Evolutionary conservation across 2,888 invertebrate species (phyloP).

Genomic region (Epistrophe grossulariae): DNA sequence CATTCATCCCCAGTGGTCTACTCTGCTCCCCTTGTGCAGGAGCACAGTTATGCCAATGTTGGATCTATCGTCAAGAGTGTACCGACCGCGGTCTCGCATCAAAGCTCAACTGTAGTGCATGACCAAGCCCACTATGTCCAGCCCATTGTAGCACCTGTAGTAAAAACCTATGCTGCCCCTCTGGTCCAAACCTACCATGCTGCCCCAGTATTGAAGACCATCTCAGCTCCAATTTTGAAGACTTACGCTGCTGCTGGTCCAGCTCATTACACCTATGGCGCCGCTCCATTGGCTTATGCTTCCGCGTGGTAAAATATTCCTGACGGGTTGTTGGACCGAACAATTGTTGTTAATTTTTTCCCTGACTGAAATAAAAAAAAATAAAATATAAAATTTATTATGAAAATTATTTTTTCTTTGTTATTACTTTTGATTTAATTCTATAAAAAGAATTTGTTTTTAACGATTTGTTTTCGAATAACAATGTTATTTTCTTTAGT

Average conservation of each 20-base stretch:
- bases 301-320: constrained; percentile 48
- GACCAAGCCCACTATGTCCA: constrained; percentile 81
- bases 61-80: constrained; percentile 81
- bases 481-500: too few relatives aligned
- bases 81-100: constrained; percentile 84
- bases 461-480: too few relatives aligned
- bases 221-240: constrained; percentile 45
- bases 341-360: constrained; percentile 20
- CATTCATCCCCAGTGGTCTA: constrained; percentile 77
- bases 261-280: constrained; percentile 61
- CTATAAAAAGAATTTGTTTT: background rate
- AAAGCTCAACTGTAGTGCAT: constrained; percentile 85
- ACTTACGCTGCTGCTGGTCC: constrained; percentile 57
- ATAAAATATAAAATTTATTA: background rate
- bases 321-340: constrained; percentile 39
- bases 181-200: constrained; percentile 42
- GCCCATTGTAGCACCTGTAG: constrained; percentile 79
- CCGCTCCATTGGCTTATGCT: constrained; percentile 45
- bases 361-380: constrained; percentile 34
- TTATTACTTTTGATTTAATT: background rate
- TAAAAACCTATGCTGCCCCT: constrained; percentile 77
- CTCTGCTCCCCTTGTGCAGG: constrained; percentile 80
- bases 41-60: constrained; percentile 80
- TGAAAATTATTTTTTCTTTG: background rate
- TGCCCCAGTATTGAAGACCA: constrained; percentile 51